Percentiles rank a stretch among this genome's conserved stretches.
phyloP scores from a whole-genome alignment of 1,140 invertebrate genomes.

The Eueides isabella region DNA sequence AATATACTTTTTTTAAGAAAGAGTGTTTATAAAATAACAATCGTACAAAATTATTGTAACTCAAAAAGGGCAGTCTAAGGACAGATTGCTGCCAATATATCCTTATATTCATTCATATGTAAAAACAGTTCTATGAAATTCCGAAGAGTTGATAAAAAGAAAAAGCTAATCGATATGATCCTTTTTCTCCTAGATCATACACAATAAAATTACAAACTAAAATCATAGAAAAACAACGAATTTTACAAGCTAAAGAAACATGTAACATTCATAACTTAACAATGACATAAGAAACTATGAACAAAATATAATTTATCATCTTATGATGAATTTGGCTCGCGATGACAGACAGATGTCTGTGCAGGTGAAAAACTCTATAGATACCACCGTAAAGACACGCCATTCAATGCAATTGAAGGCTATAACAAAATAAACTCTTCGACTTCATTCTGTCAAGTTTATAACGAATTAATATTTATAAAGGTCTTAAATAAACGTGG shows the following conservation, averaged over 20 bases:
- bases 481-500: background rate
- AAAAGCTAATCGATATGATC: no score
- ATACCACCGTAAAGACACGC: constrained; percentile 1
- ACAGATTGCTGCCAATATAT: no score
- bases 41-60: no score
- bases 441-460: background rate
- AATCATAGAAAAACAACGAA: background rate
- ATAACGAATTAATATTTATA: background rate
- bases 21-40: no score
- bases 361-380: background rate
- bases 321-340: background rate
- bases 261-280: background rate
- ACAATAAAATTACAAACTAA: background rate
- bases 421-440: background rate
- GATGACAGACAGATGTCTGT: background rate
- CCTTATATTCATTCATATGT: no score
- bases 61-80: no score
- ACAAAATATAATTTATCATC: background rate
- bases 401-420: constrained; percentile 13
- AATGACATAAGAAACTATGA: background rate
- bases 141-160: no score
- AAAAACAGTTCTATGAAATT: no score
- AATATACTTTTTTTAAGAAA: no score
- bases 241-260: background rate
- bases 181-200: no score